phyloP scores from a whole-genome alignment of 2,113 vertebrate species.

The Plestiodon gilberti region DNA sequence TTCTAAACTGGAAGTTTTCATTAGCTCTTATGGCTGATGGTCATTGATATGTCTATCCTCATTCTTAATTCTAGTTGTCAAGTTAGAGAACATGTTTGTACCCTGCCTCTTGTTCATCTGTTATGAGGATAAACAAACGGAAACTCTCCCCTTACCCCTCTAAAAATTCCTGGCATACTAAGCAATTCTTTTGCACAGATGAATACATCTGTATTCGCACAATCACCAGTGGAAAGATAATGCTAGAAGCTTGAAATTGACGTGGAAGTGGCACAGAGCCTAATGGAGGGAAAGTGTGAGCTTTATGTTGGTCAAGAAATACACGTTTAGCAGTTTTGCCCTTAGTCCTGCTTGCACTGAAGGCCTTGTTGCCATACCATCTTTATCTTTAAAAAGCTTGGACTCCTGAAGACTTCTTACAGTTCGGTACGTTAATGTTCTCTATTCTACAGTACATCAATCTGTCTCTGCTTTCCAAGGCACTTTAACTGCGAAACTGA shows the following conservation, averaged over 20 bases:
- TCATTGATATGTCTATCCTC: not conserved
- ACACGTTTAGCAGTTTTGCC: not conserved
- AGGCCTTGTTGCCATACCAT: not conserved
- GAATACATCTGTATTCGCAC: no score
- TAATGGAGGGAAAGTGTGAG: no score
- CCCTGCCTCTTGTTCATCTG: not conserved
- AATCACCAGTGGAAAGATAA: not conserved
- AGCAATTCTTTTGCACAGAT: no score
- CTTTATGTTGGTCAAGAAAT: not conserved
- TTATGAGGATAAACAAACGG: not conserved
- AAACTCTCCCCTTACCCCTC: not conserved
- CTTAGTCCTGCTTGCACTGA: not conserved
- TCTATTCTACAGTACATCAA: not conserved
- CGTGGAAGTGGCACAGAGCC: not conserved
- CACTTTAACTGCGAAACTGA: not conserved
- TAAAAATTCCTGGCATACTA: not conserved
- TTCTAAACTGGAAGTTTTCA: not conserved
- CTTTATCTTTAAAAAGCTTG: not conserved
- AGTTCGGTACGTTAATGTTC: not conserved
- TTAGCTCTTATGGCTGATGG: not conserved
- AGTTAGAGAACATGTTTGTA: no score
- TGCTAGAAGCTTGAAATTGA: not conserved
- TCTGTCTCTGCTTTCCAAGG: not conserved
- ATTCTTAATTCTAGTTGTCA: not conserved
- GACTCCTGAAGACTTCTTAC: conserved; percentile 18